phyloP scores from a whole-genome alignment of 92 coral and sea anemone species.

The Phymanthus crucifer region DNA sequence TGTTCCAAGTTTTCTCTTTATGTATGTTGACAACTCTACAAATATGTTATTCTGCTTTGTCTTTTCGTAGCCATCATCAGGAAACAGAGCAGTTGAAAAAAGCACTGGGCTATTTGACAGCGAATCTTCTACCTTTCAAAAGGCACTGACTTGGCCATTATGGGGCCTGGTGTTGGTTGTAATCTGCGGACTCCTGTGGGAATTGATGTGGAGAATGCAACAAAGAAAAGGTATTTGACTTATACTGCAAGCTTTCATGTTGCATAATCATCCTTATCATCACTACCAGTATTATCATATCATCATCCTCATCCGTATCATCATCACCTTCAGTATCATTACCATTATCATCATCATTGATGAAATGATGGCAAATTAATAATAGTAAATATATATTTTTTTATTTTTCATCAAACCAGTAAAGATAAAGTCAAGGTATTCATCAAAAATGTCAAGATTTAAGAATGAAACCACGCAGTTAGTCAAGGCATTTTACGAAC shows the following conservation, averaged over 20 bases:
- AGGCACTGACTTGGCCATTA: neutral
- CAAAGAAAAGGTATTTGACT: neutral
- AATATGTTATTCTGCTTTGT: neutral
- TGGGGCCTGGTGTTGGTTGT: neutral
- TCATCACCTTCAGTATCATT: neutral
- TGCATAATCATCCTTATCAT: too few species aligned
- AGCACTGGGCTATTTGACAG: slow-evolving; percentile 10
- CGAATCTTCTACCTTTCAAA: neutral
- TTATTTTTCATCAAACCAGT: neutral
- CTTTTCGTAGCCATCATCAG: neutral
- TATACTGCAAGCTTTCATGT: neutral
- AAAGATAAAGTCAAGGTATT: neutral
- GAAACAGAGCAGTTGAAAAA: neutral
- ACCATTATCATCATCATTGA: neutral
- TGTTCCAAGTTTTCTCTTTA: neutral
- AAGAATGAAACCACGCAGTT: neutral
- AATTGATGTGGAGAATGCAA: neutral
- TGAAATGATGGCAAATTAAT: too few species aligned
- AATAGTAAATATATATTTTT: neutral
- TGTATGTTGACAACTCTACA: neutral
- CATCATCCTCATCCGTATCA: neutral
- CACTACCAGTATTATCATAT: neutral
- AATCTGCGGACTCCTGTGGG: neutral
- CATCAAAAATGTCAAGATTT: neutral
- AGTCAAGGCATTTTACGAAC: neutral